Conservation (phyloP, 2,113 vertebrate species). For the Elephantulus edwardii region DNA sequence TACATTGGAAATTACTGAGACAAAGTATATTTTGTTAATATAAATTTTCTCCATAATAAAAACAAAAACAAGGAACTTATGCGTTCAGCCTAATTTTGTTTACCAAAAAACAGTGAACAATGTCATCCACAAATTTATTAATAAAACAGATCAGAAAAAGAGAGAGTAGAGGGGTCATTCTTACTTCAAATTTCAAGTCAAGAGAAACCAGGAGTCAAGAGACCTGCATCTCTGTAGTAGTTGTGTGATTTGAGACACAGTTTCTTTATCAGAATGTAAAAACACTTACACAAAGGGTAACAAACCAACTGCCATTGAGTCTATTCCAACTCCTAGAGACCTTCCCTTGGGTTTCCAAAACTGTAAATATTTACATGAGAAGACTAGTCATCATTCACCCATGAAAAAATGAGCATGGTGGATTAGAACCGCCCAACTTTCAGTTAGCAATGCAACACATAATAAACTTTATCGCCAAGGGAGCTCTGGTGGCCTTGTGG, state of each 20-base stretch:
- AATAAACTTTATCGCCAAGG: too few relatives aligned
- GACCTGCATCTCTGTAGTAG: neutral
- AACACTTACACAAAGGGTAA: constrained; percentile 7
- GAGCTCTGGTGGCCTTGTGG: too few relatives aligned
- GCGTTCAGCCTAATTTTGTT: neutral
- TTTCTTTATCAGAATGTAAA: constrained; percentile 39
- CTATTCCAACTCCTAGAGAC: too few relatives aligned
- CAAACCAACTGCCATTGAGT: too few relatives aligned
- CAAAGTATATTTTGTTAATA: too few relatives aligned
- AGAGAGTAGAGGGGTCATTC: neutral
- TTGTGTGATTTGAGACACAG: neutral
- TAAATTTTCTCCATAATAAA: neutral
- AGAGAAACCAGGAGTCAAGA: neutral
- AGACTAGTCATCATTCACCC: too few relatives aligned
- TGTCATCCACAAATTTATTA: neutral
- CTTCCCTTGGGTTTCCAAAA: too few relatives aligned
- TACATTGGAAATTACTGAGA: neutral
- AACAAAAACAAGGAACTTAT: neutral
- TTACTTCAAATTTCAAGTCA: neutral
- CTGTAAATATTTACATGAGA: too few relatives aligned
- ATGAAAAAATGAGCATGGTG: too few relatives aligned
- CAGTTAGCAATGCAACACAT: too few relatives aligned
- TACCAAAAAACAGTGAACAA: neutral
- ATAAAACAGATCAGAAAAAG: neutral
- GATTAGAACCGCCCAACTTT: too few relatives aligned